Evolutionary conservation across 92 coral and sea anemone genomes (phyloP).

Genomic region (Diadumene lineata): DNA sequence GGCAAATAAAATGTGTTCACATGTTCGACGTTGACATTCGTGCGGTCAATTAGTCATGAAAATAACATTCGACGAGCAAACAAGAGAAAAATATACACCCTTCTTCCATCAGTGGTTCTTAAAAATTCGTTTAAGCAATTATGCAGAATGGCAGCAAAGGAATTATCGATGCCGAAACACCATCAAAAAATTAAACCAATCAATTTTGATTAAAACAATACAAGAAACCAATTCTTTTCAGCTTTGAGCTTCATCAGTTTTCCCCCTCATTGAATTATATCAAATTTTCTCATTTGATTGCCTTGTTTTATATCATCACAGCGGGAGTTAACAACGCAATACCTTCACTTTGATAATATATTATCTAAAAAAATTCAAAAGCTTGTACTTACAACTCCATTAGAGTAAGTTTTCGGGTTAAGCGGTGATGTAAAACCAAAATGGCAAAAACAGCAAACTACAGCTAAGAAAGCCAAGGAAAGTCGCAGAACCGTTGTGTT

Average conservation of each 20-base stretch:
- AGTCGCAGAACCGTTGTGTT: not conserved
- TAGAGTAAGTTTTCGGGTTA: not conserved
- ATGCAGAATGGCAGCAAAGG: not conserved
- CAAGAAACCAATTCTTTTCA: not conserved
- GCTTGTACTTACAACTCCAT: slow-evolving; percentile 11
- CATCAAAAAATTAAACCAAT: not conserved
- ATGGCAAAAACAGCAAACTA: not conserved
- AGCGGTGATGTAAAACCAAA: not conserved
- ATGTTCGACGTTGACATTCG: not conserved
- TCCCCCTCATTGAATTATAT: not conserved
- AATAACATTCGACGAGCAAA: not conserved
- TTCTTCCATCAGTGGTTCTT: not conserved
- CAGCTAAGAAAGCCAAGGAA: not conserved
- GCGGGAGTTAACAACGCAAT: not conserved
- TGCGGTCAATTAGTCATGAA: slow-evolving; percentile 15
- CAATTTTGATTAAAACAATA: not conserved
- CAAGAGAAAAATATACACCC: not conserved
- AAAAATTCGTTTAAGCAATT: not conserved
- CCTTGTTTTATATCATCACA: not conserved
- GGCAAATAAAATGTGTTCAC: not conserved
- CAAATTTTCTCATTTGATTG: too few relatives aligned
- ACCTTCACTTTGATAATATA: not conserved
- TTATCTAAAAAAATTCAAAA: not conserved
- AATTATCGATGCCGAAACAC: not conserved
- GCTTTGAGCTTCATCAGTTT: not conserved